Evolutionary conservation across 2,888 invertebrate genomes (phyloP).

Genomic region (Conus canariensis): DNA sequence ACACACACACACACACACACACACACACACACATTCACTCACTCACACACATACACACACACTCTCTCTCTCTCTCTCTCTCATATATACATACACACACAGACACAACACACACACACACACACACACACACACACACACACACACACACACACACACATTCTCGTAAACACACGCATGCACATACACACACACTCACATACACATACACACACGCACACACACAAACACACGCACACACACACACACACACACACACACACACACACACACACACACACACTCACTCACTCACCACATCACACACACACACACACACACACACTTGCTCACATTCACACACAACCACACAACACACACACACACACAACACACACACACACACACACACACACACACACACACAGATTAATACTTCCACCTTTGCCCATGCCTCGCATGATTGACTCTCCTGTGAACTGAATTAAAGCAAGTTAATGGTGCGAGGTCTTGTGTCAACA

Average conservation of each 20-base stretch:
- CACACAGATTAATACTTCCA: background rate
- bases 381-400: conserved; percentile 4
- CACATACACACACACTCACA: conserved; percentile 12
- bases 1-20: no score
- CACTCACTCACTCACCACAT: no score
- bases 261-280: conserved; percentile 15
- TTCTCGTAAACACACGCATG: no score
- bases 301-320: conserved; percentile 21
- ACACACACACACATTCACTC: no score
- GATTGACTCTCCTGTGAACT: background rate
- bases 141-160: no score
- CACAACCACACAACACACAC: conserved; percentile 11
- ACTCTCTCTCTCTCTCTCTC: no score
- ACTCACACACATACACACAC: no score
- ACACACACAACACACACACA: background rate
- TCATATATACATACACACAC: no score
- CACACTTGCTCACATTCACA: background rate
- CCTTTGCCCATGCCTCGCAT: background rate
- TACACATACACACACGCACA: background rate
- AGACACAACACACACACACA: no score
- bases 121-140: no score
- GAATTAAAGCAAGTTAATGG: background rate
- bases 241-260: conserved; percentile 1
- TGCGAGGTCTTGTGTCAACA: background rate
- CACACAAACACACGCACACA: conserved; percentile 7